Evolutionary conservation across 2,797 vertebrate genomes (phyloP).

Genomic region (Pangasius sanitwongsei): DNA sequence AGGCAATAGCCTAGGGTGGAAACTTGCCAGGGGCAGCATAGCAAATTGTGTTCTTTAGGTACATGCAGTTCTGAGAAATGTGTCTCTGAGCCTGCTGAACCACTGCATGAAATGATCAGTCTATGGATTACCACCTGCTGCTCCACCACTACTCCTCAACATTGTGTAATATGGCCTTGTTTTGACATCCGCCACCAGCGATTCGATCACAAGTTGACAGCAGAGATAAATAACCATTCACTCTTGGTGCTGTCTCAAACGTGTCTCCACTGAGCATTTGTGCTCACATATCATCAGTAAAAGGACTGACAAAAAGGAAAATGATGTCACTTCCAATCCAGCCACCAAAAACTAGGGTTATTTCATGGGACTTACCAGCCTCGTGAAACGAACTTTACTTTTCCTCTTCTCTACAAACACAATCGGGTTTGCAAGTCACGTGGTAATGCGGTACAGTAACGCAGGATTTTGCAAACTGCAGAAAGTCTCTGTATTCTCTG

Average conservation of each 20-base stretch:
- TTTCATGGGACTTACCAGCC: background rate
- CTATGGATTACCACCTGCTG: background rate
- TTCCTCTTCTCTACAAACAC: background rate
- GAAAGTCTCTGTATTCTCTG: background rate
- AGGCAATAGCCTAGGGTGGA: background rate
- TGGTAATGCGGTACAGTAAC: background rate
- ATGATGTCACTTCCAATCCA: background rate
- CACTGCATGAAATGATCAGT: background rate
- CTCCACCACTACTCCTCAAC: background rate
- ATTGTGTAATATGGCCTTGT: background rate
- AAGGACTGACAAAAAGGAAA: background rate
- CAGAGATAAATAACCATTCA: background rate
- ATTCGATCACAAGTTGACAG: background rate
- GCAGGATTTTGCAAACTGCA: background rate
- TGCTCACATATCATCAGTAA: background rate
- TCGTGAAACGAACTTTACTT: background rate
- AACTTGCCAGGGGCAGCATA: conserved; percentile 7
- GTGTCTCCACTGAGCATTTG: background rate
- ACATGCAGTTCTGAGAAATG: background rate
- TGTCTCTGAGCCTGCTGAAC: background rate
- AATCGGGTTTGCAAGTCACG: background rate
- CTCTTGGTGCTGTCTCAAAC: background rate
- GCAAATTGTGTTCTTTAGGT: background rate
- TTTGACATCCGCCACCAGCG: background rate
- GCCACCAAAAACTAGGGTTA: background rate